Evolutionary conservation across 2,888 invertebrate genomes (phyloP), one percentile per base, ranked within the genome.

Genomic region (Tipula vernalis): DNA sequence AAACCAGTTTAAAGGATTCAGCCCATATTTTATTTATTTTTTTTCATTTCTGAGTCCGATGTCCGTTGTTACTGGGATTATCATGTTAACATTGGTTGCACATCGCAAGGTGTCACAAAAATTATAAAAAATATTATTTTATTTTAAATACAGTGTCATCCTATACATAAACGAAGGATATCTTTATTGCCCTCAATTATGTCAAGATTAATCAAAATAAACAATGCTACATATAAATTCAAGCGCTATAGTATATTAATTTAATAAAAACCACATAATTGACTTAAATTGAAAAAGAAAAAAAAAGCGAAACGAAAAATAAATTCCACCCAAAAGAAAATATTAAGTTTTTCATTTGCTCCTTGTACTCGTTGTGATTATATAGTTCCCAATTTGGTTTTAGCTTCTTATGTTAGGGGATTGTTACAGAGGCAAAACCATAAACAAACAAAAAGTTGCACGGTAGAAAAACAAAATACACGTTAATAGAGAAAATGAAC

Each of bases 191-290:
- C 71, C 71, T 28, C 51, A 57, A 57, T 57, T 57, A 57, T 57
- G 51, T 57, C 51, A 57, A 15, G 28, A 71, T 71, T 71, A 71
- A 71, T 71, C 28, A 71, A 28, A 18, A 71, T 28, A 71, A 71
- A 71, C 71, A 71, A 71, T 71, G 71, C 28, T 71, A 71, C 28
- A 28, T 28, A 71, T 71, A 71, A 28, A 71, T 71, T 71, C 28
- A 71, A 71, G 71, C 71, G 71, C 71, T 28, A n/a, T n/a, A 28
- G 71, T 71, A 71, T 28, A 71, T 71, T 71, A 71, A 71, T 71
- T 71, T 71, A 71, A 71, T 71, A 71, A 71, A 71, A 71, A 71
- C 71, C 71, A 71, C 71, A 71, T 71, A 71, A 71, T 71, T 71
- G 71, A 71, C 71, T 71, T 71, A 71, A 71, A 71, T 71, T 71